Conservation (phyloP, 2,888 invertebrate species). For the Himalopsyche anomala region DNA sequence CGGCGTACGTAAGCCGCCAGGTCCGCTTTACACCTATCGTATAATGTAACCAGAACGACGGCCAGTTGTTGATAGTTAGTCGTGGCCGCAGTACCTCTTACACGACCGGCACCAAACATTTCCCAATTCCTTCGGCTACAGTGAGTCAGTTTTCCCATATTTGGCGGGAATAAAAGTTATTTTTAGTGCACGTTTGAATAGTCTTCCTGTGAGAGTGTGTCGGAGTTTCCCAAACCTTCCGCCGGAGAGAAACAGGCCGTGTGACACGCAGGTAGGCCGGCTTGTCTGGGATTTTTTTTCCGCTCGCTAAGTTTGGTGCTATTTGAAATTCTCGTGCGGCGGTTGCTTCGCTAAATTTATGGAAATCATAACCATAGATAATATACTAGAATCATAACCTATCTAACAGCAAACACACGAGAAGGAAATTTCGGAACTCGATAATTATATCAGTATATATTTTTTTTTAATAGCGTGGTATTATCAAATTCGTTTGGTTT, state of each 20-base stretch:
- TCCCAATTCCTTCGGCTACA: background rate
- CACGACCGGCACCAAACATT: background rate
- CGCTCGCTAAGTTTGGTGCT: conserved; percentile 16
- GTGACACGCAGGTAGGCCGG: conserved; percentile 10
- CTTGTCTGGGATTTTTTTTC: background rate
- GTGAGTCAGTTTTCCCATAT: conserved; percentile 19
- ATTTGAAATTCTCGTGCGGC: conserved; percentile 15
- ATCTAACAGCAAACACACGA: background rate
- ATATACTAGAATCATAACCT: background rate
- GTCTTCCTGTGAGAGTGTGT: background rate
- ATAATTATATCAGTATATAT: no score
- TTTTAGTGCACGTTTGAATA: background rate
- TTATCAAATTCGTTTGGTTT: background rate
- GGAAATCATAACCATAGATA: background rate
- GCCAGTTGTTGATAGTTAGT: conserved; percentile 21
- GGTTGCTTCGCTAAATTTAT: background rate
- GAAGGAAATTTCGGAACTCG: no score
- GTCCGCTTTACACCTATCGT: conserved; percentile 18
- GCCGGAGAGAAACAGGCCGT: background rate
- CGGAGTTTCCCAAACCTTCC: background rate
- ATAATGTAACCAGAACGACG: background rate
- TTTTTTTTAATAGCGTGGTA: background rate
- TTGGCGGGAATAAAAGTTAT: conserved; percentile 34
- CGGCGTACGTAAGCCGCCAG: background rate
- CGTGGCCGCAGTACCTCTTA: background rate